phyloP scores from a whole-genome alignment of 1,140 invertebrate genomes.

The Hyposmocoma kahamanoa region DNA sequence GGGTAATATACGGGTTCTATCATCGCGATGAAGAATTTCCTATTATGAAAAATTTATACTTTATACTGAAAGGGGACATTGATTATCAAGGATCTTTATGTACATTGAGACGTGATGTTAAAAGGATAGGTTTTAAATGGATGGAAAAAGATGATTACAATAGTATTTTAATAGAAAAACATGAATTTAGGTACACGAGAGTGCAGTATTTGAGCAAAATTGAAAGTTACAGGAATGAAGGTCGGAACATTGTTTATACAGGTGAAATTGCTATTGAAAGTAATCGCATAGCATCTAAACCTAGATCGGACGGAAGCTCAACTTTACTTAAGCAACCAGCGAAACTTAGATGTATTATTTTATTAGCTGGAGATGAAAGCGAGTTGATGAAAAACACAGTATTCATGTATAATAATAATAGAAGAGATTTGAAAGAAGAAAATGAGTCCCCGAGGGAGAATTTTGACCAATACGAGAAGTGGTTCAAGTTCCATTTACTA shows the following conservation, averaged over 20 bases:
- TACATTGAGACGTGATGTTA: conserved; percentile 9
- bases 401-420: conserved; percentile 12
- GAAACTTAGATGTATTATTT: conserved; percentile 19
- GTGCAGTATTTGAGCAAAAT: conserved; percentile 13
- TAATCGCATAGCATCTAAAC: conserved; percentile 6
- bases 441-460: conserved; percentile 18
- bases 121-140: conserved; percentile 15
- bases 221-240: conserved; percentile 11
- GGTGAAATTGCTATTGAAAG: conserved; percentile 11
- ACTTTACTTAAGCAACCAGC: conserved; percentile 14
- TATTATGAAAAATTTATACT: conserved; percentile 11
- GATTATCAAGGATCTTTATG: conserved; percentile 12
- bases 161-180: conserved; percentile 16
- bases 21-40: conserved; percentile 12
- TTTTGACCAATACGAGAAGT: conserved; percentile 16
- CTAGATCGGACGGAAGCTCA: conserved; percentile 5
- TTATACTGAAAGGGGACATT: conserved; percentile 11
- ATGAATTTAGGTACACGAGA: conserved; percentile 10
- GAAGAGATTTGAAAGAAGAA: conserved; percentile 12
- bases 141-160: conserved; percentile 12
- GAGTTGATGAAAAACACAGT: conserved; percentile 14
- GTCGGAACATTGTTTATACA: conserved; percentile 13
- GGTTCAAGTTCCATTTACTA: conserved; percentile 8
- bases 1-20: conserved; percentile 13
- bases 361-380: conserved; percentile 16